Conservation (phyloP, 2,888 invertebrate genomes). For the Sminthurinus aureus region DNA sequence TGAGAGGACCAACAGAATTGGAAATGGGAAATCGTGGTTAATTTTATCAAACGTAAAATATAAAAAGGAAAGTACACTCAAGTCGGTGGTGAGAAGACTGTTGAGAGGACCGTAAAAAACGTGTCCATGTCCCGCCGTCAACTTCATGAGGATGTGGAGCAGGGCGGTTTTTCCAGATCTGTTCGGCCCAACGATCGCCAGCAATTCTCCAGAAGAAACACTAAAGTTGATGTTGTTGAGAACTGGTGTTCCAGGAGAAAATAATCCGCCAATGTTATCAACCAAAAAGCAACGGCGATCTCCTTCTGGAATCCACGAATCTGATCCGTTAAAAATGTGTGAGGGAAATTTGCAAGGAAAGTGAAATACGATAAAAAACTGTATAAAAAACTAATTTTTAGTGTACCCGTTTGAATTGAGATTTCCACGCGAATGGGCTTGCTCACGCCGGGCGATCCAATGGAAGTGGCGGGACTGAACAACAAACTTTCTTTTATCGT, state of each 20-base stretch:
- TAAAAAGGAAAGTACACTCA: too few species aligned
- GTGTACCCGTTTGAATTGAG: not conserved
- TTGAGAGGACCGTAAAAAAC: too few species aligned
- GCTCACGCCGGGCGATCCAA: too few species aligned
- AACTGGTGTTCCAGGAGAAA: not conserved
- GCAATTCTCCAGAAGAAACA: constrained; percentile 8
- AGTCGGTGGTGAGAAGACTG: too few species aligned
- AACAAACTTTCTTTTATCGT: too few species aligned
- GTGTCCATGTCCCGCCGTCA: not conserved
- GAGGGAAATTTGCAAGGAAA: too few species aligned
- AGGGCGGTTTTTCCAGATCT: constrained; percentile 30
- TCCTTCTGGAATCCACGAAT: not conserved
- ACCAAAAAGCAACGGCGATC: not conserved
- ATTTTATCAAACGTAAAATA: not conserved
- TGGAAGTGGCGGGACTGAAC: too few species aligned
- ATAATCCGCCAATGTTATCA: not conserved
- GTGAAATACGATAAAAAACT: too few species aligned
- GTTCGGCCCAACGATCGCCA: constrained; percentile 28
- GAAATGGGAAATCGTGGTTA: not conserved
- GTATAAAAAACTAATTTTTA: too few species aligned
- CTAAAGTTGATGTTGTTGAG: constrained; percentile 2
- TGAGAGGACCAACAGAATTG: not conserved
- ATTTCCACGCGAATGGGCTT: too few species aligned
- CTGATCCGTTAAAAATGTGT: not conserved
- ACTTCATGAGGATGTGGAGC: not conserved